phyloP scores from a whole-genome alignment of 92 coral and sea anemone genomes.

The Palythoa grandis region DNA sequence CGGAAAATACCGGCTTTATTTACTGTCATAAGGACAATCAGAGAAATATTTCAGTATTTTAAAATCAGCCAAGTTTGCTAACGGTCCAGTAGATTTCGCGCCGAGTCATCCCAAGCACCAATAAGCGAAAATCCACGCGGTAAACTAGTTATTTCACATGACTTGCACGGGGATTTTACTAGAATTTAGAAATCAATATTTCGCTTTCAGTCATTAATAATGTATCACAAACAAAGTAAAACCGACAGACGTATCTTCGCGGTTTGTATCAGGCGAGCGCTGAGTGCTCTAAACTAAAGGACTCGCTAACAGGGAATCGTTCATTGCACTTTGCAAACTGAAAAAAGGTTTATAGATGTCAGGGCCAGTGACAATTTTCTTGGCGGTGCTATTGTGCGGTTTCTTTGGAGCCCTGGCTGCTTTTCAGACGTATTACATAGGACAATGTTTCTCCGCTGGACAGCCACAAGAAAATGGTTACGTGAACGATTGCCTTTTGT shows the following conservation, averaged over 20 bases:
- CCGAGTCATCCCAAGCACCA: constrained; percentile 14
- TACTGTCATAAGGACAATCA: too few relatives aligned
- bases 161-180: constrained; percentile 19
- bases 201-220: constrained; percentile 35
- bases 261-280: neutral
- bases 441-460: constrained; percentile 92
- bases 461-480: constrained; percentile 95
- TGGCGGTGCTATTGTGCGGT: constrained; percentile 84
- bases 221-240: constrained; percentile 16
- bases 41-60: too few relatives aligned
- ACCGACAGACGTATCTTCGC: neutral
- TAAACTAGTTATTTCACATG: constrained; percentile 8
- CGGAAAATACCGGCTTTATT: too few relatives aligned
- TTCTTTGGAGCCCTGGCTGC: constrained; percentile 91
- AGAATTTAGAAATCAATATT: constrained; percentile 35
- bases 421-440: constrained; percentile 95
- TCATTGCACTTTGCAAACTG: neutral
- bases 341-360: constrained; percentile 43
- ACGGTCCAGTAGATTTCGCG: neutral
- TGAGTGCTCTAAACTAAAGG: neutral
- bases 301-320: neutral
- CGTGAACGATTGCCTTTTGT: constrained; percentile 48
- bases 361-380: constrained; percentile 78
- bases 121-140: neutral
- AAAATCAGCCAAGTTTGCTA: too few relatives aligned